phyloP scores from a whole-genome alignment of 2,113 vertebrate genomes.

The Zosterops japonicus region DNA sequence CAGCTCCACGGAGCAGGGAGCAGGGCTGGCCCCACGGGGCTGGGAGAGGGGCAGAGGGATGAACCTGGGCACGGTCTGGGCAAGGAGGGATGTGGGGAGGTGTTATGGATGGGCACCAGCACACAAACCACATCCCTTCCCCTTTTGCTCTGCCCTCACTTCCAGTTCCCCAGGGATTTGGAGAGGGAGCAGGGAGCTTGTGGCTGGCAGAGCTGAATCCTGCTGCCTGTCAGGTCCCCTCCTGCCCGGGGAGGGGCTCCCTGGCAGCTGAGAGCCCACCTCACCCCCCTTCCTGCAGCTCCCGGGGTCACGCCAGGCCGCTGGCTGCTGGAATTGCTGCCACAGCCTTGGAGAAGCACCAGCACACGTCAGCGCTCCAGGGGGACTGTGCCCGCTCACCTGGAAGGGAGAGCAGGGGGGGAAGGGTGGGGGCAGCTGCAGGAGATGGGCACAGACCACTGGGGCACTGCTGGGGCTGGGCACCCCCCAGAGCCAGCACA shows the following conservation, averaged over 20 bases:
- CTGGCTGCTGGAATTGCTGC: neutral
- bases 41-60: neutral
- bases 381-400: neutral
- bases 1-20: neutral
- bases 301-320: neutral
- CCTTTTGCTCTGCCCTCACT: neutral
- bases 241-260: neutral
- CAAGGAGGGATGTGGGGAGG: fast-evolving
- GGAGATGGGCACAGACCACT: neutral
- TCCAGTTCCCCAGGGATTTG: neutral
- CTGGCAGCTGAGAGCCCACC: neutral
- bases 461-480: fast-evolving
- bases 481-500: neutral
- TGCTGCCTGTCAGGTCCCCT: neutral
- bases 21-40: neutral
- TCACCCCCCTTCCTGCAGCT: neutral
- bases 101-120: neutral
- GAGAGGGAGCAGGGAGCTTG: neutral
- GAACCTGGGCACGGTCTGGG: neutral
- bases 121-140: neutral
- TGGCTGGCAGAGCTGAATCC: neutral
- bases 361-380: neutral
- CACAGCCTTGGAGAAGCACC: neutral
- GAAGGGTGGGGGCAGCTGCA: fast-evolving
- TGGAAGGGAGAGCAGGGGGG: neutral